Conservation (phyloP, 2,113 vertebrate genomes). For the Ammodytes marinus region DNA sequence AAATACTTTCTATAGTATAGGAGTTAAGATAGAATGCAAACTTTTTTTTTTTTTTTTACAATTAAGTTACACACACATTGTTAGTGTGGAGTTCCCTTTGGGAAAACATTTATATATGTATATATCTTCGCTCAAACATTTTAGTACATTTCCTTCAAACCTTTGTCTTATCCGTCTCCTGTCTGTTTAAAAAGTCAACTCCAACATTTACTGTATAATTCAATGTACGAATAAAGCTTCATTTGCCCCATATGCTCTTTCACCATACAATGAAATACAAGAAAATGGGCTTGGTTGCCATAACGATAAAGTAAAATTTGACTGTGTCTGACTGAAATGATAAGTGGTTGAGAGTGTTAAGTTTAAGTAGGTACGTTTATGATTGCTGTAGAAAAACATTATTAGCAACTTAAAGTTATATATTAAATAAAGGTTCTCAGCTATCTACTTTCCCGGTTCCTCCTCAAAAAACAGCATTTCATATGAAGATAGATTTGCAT, state of each 20-base stretch:
- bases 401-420: neutral
- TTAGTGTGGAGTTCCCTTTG: neutral
- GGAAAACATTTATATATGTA: too few relatives aligned
- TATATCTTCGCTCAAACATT: neutral
- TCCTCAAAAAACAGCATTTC: conserved; percentile 3
- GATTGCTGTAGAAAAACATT: neutral
- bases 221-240: neutral
- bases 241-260: neutral
- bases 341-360: neutral
- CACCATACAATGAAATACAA: neutral
- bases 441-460: neutral
- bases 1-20: too few relatives aligned
- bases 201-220: neutral
- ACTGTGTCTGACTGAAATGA: neutral
- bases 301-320: neutral
- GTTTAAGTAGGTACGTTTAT: neutral
- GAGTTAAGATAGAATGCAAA: too few relatives aligned
- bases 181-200: neutral
- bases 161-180: neutral
- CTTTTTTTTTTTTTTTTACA: too few relatives aligned
- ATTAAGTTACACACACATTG: neutral
- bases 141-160: neutral
- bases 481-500: conserved; percentile 20
- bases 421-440: neutral
- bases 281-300: neutral